Evolutionary conservation across 2,113 vertebrate species (phyloP), one percentile per base, ranked within the genome.

Genomic region (Vidua macroura): DNA sequence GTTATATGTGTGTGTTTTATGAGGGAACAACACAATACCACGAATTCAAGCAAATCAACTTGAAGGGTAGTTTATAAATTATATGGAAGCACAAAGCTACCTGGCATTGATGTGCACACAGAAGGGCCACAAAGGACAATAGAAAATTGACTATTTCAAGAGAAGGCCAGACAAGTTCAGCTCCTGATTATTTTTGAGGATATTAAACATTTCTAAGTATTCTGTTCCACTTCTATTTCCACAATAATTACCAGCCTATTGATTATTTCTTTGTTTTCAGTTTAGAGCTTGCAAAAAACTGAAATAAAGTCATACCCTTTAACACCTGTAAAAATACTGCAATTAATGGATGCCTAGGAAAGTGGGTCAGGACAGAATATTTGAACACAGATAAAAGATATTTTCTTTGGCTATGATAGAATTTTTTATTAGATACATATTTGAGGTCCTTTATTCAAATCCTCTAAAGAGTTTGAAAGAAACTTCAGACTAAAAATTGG

Each of bases 301-400:
- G 37, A 43, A 73, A 35, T 15, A 70, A 69, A 85, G 49, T 9
- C n/a, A 75, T 78, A 63, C 19, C 12, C 28, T 68, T 56, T 56
- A 86, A 66, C 70, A 93, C 58, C 89, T 93, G 89, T 51, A 88
- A 81, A 92, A 96, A 90, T 60, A 90, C 17, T 35, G 30, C 53
- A 60, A 78, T 79, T 91, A 82, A 76, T 62, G 53, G 43, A 69
- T 85, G 67, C 41, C n/a, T 76, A 60, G 21, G 24, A 82, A 52
- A 93, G 64, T 21, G 20, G 41, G 49, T 91, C 70, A 94, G 77
- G 70, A 83, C 12, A 84, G 49, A 85, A 72, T 79, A 91, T 75
- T 59, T 95, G 73, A 94, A 86, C 35, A 79, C 15, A 82, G 81
- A 92, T 78, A 78, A 91, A 93, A 94, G 73, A 33, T 28, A 84